Evolutionary conservation across 2,113 vertebrate species (phyloP).

Genomic region (Centropristis striata): DNA sequence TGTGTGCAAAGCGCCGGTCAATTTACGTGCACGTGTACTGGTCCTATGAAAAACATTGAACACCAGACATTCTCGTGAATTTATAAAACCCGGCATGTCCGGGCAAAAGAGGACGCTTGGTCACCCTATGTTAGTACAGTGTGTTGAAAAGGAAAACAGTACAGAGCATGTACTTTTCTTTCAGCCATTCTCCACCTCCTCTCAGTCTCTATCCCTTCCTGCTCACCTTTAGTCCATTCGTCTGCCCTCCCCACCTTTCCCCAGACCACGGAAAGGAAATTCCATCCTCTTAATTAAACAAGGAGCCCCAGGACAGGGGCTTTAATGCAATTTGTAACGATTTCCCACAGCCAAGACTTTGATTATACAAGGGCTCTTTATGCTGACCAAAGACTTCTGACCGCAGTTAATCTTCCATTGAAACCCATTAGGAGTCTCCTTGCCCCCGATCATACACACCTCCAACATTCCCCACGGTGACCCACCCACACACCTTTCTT

Average conservation of each 20-base stretch:
- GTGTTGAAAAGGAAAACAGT: background rate
- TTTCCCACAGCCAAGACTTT: conserved; percentile 72
- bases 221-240: conserved; percentile 31
- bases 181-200: background rate
- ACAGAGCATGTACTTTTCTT: background rate
- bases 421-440: conserved; percentile 76
- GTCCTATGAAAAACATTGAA: too few species aligned
- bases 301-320: conserved; percentile 72
- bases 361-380: conserved; percentile 79
- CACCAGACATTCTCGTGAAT: too few species aligned
- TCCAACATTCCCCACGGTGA: conserved; percentile 17
- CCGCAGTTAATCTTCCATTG: conserved; percentile 83
- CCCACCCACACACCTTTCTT: background rate
- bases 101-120: too few species aligned
- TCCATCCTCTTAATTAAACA: conserved; percentile 85
- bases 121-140: too few species aligned
- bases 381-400: conserved; percentile 85
- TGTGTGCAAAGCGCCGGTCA: too few species aligned
- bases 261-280: conserved; percentile 65
- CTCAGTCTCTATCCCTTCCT: conserved; percentile 8
- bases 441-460: conserved; percentile 37
- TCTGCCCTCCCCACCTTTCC: conserved; percentile 50
- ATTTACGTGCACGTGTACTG: too few species aligned
- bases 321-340: conserved; percentile 85
- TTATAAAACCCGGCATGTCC: too few species aligned